phyloP scores from a whole-genome alignment of 2,797 vertebrate species.

The Graptemys geographica region DNA sequence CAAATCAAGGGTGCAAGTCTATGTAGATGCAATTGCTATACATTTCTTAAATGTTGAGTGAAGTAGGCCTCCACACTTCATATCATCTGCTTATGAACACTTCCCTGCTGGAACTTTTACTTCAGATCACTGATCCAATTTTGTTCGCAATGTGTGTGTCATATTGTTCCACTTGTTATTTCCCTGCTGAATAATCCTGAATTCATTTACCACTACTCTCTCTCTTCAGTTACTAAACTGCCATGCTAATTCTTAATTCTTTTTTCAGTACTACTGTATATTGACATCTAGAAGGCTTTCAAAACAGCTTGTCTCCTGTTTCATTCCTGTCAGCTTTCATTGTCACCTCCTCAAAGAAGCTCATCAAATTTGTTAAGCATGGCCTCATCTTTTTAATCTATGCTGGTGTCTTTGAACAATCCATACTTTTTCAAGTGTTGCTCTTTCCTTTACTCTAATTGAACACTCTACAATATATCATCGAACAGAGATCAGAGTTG shows the following conservation, averaged over 20 bases:
- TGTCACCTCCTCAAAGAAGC: not conserved
- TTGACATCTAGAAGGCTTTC: conserved; percentile 11
- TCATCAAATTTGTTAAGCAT: not conserved
- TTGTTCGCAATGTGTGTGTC: not conserved
- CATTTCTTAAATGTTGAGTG: not conserved
- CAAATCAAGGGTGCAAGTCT: too few relatives aligned
- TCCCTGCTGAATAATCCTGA: not conserved
- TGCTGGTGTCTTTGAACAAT: not conserved
- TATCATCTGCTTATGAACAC: not conserved
- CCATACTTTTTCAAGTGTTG: not conserved
- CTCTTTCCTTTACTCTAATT: not conserved
- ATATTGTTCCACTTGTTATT: not conserved
- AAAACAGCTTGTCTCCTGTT: not conserved
- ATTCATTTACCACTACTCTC: not conserved
- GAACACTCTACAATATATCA: not conserved
- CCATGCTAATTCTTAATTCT: not conserved
- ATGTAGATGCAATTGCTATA: not conserved
- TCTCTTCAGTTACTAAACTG: not conserved
- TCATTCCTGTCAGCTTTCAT: not conserved
- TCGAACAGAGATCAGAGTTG: not conserved
- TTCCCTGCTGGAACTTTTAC: not conserved
- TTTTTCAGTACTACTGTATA: not conserved
- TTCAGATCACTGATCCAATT: not conserved
- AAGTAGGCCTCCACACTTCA: not conserved
- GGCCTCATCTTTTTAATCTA: not conserved